Evolutionary conservation across 2,888 invertebrate genomes (phyloP).

Genomic region (Catocala fraxini): DNA sequence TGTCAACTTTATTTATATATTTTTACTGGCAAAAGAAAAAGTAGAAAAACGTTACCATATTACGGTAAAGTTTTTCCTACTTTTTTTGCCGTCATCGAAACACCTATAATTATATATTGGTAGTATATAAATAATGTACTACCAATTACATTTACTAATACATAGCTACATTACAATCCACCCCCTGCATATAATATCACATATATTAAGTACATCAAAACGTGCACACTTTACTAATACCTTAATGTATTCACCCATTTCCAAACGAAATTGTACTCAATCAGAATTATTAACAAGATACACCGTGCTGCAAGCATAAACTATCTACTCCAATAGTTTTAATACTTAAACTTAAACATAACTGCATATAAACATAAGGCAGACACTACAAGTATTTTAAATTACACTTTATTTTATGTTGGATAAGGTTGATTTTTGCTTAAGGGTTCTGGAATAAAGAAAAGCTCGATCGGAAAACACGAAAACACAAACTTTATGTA

Average conservation of each 20-base stretch:
- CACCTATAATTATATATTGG: no score
- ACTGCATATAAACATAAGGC: conserved; percentile 15
- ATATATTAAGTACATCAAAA: background rate
- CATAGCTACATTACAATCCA: no score
- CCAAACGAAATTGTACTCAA: conserved; percentile 1
- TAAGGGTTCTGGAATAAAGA: background rate
- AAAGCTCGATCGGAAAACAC: conserved; percentile 39
- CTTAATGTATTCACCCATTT: conserved; percentile 5
- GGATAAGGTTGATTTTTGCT: conserved; percentile 5
- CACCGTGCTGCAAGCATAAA: conserved; percentile 3
- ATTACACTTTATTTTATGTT: background rate
- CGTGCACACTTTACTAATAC: background rate
- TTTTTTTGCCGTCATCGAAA: no score
- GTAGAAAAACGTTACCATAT: no score
- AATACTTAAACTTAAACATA: conserved; percentile 19
- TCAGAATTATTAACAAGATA: background rate
- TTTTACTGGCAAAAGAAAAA: no score
- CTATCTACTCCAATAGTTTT: conserved; percentile 5
- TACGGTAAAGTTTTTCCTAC: no score
- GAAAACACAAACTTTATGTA: conserved; percentile 42
- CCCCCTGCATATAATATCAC: background rate
- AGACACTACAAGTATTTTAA: background rate
- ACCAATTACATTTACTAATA: no score
- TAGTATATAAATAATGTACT: no score
- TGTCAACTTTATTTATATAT: no score